phyloP scores from a whole-genome alignment of 2,888 invertebrate genomes.

The Carpatolechia fugitivella region DNA sequence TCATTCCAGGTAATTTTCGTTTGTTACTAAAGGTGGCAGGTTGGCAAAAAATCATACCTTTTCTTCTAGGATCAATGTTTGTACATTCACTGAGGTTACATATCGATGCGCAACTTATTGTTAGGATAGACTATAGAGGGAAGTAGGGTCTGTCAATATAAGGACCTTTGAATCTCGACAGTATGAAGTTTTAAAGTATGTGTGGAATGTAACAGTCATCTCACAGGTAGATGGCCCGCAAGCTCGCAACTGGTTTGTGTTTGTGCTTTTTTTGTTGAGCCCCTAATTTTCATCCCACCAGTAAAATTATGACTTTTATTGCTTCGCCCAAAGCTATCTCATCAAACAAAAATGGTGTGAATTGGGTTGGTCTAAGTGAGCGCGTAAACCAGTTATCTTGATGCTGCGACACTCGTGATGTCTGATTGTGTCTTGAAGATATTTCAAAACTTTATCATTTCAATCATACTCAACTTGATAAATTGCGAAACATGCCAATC shows the following conservation, averaged over 20 bases:
- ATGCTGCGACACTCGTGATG: background rate
- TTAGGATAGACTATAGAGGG: background rate
- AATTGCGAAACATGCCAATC: background rate
- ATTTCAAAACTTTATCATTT: slow-evolving; percentile 12
- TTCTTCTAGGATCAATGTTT: slow-evolving; percentile 3
- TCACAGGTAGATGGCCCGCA: slow-evolving; percentile 37
- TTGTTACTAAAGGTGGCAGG: background rate
- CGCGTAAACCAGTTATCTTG: background rate
- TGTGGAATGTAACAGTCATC: slow-evolving; percentile 39
- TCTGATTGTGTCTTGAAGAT: background rate
- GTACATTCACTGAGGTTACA: background rate
- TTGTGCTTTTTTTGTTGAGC: slow-evolving; percentile 24
- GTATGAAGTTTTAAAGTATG: slow-evolving; percentile 25
- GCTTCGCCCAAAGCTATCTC: background rate
- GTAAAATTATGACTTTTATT: slow-evolving; percentile 9
- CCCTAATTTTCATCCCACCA: slow-evolving; percentile 22
- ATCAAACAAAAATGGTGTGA: slow-evolving; percentile 3
- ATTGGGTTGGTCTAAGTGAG: slow-evolving; percentile 11
- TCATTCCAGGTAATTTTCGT: background rate
- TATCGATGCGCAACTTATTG: slow-evolving; percentile 14
- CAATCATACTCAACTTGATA: background rate
- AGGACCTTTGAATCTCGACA: slow-evolving; percentile 5
- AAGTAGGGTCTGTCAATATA: background rate
- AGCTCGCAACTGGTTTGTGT: slow-evolving; percentile 39
- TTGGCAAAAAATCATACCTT: slow-evolving; percentile 2